phyloP scores from a whole-genome alignment of 1,140 invertebrate species.

The Vanessa atalanta region DNA sequence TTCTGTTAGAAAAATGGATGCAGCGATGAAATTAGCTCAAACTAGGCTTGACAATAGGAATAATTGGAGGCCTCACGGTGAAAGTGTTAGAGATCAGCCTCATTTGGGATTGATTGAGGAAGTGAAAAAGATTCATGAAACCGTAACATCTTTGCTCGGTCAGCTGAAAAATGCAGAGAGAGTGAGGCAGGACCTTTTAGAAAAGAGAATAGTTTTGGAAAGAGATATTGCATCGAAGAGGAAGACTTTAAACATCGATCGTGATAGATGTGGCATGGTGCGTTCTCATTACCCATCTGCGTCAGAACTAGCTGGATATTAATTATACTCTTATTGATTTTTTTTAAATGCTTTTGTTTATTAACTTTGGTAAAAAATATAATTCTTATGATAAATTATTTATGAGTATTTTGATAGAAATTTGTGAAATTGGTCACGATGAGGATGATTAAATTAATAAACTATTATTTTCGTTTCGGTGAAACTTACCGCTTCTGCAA shows the following conservation, averaged over 20 bases:
- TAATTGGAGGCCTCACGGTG: slow-evolving; percentile 83
- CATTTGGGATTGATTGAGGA: slow-evolving; percentile 88
- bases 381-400: background rate
- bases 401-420: background rate
- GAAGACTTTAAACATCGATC: slow-evolving; percentile 86
- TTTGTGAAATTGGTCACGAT: slow-evolving; percentile 8
- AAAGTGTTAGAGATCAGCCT: slow-evolving; percentile 86
- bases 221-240: slow-evolving; percentile 87
- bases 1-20: slow-evolving; percentile 84
- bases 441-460: slow-evolving; percentile 9
- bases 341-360: background rate
- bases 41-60: slow-evolving; percentile 87
- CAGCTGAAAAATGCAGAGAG: slow-evolving; percentile 81
- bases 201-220: slow-evolving; percentile 83
- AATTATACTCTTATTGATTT: background rate
- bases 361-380: too few relatives aligned
- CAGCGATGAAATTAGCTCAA: slow-evolving; percentile 88
- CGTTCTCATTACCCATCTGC: slow-evolving; percentile 87
- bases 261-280: slow-evolving; percentile 84
- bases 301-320: slow-evolving; percentile 83
- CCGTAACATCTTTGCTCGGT: slow-evolving; percentile 82
- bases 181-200: slow-evolving; percentile 82
- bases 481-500: slow-evolving; percentile 19
- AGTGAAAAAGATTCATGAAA: slow-evolving; percentile 85
- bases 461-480: slow-evolving; percentile 16